A percentile compares a stretch with the other conserved stretches of the same genome.
phyloP scores from a whole-genome alignment of 2,888 invertebrate genomes.

The Pasiphila rectangulata region DNA sequence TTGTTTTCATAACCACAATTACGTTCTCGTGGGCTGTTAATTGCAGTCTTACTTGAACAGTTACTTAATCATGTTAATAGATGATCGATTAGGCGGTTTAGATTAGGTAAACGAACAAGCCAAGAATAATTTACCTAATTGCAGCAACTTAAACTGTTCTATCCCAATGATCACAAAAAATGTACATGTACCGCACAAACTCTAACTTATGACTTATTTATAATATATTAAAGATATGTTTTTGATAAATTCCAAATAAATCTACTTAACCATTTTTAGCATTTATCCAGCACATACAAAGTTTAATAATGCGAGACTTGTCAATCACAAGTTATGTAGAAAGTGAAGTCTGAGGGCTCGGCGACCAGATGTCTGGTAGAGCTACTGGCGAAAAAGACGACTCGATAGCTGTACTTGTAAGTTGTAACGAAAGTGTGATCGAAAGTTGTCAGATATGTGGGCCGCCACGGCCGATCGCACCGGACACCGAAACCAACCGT shows the following conservation, averaged over 20 bases:
- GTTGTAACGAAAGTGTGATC: constrained; percentile 73
- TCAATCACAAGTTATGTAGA: constrained; percentile 41
- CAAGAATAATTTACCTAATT: constrained; percentile 1
- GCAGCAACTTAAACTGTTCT: constrained; percentile 7
- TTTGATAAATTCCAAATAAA: too few species aligned
- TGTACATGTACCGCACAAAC: constrained; percentile 4
- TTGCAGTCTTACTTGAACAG: constrained; percentile 9
- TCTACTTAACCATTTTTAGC: too few species aligned
- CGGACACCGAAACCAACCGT: constrained; percentile 13
- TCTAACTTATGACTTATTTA: too few species aligned
- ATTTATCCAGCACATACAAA: too few species aligned
- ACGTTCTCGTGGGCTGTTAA: constrained; percentile 8
- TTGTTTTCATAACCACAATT: neutral
- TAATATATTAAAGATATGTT: too few species aligned
- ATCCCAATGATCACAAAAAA: neutral
- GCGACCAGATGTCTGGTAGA: constrained; percentile 62
- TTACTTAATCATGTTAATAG: constrained; percentile 13
- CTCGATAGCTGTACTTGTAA: constrained; percentile 44
- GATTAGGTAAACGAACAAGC: constrained; percentile 4
- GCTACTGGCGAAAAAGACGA: constrained; percentile 61
- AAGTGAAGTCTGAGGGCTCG: constrained; percentile 58
- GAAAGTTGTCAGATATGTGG: constrained; percentile 79
- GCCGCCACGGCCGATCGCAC: constrained; percentile 53
- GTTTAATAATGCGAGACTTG: constrained; percentile 9
- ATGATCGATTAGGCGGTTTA: constrained; percentile 10